These are phyloP conservation scores for Arctocebus calabarensis DNA, from an alignment of 2,797 vertebrate species.

Conservation along the genomic window DNA sequence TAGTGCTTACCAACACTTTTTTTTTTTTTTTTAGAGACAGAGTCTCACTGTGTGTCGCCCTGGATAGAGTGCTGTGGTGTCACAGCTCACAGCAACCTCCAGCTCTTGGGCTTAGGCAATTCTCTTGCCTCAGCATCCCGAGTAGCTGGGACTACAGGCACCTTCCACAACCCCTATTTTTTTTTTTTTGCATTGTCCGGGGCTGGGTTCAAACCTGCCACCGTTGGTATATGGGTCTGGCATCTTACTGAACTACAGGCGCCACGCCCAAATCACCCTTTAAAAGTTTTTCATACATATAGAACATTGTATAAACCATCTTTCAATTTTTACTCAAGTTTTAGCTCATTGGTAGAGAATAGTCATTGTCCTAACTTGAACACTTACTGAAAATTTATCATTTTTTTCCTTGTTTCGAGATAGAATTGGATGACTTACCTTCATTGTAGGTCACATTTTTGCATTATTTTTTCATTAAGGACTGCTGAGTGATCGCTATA, in stretches of 20 bases:
- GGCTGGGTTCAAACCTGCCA: too few relatives aligned
- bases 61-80: too few relatives aligned
- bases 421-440: not conserved
- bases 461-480: conserved; percentile 17
- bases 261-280: not conserved
- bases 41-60: too few relatives aligned
- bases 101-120: too few relatives aligned
- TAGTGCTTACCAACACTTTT: not conserved
- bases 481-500: not conserved
- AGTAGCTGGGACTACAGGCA: too few relatives aligned
- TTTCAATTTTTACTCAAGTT: conserved; percentile 22
- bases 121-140: too few relatives aligned
- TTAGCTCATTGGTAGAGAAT: conserved; percentile 14
- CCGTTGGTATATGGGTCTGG: too few relatives aligned
- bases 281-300: not conserved
- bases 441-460: conserved; percentile 24
- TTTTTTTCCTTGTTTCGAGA: conserved; percentile 18
- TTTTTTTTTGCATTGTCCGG: too few relatives aligned
- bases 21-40: too few relatives aligned
- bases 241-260: too few relatives aligned
- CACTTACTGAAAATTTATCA: not conserved
- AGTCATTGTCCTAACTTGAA: not conserved
- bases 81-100: too few relatives aligned
- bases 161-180: too few relatives aligned
- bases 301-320: not conserved